phyloP scores from a whole-genome alignment of 1,140 invertebrate genomes.

The Leptinotarsa undecemlineata region DNA sequence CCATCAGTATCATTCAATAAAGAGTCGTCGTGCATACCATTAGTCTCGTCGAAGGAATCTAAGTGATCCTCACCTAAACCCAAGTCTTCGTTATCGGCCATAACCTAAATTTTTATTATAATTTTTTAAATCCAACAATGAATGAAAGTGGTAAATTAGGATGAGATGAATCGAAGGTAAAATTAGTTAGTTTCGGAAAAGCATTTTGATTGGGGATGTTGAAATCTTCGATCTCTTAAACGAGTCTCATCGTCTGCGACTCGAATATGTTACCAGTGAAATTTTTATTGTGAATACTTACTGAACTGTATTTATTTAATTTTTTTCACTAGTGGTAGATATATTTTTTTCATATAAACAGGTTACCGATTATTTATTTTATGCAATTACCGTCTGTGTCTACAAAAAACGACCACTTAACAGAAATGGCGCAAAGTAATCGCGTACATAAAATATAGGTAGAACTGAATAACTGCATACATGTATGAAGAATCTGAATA shows the following conservation, averaged over 20 bases:
- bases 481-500: too few relatives aligned
- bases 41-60: slow-evolving; percentile 63
- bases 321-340: slow-evolving; percentile 6
- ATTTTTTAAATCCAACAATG: slow-evolving; percentile 13
- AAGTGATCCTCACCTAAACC: slow-evolving; percentile 62
- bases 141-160: not conserved
- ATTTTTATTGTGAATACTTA: not conserved
- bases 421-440: too few relatives aligned
- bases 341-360: not conserved
- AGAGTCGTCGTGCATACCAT: slow-evolving; percentile 55
- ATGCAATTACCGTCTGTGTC: too few relatives aligned
- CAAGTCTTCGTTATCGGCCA: slow-evolving; percentile 65
- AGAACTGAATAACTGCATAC: too few relatives aligned
- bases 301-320: not conserved
- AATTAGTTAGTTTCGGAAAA: not conserved
- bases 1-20: slow-evolving; percentile 52
- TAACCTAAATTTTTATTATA: slow-evolving; percentile 43
- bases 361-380: not conserved
- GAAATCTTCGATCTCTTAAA: not conserved
- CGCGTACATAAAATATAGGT: too few relatives aligned
- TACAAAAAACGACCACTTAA: too few relatives aligned
- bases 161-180: not conserved
- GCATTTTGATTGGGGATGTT: not conserved
- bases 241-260: not conserved
- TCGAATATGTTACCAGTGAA: not conserved